Evolutionary conservation across 2,113 vertebrate species (phyloP), one percentile per base, ranked within the genome.

Genomic region (Hystrix cristata): DNA sequence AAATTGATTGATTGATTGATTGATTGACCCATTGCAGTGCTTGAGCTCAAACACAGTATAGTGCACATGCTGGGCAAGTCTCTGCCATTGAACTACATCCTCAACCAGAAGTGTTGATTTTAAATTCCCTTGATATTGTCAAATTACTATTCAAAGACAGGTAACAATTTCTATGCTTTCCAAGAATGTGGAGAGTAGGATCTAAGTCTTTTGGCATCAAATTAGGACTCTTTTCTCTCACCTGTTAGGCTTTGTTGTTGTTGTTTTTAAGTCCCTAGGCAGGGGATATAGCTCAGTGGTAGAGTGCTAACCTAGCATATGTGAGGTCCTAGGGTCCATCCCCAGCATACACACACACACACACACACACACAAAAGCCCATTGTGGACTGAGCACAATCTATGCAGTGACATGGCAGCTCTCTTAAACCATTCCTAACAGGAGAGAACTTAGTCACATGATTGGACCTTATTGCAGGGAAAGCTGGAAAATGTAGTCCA

Each of bases 71-170:
- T 38, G 25, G 55, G 14, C 21, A 38, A 27, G 34, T 12, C 14
- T 71, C 19, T 71, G 53, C 67, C 16, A 53, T 15, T n/a, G 79
- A 72, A 34, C 23, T 46, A 31, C 27, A 69, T 9, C 64, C n/a
- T 13, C 64, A 69, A 3, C 13, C 95, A 55, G 23, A 65, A 67
- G 16, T 79, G 10, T 62, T 95, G 12, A 76, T 69, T 83, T 97
- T 90, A 76, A 88, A 95, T 94, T 82, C 5, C 10, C 46, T 59
- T 94, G 80, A 83, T 78, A 25, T 27, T 55, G 25, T 82, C 53
- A 92, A 86, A 51, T 57, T 80, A 29, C 11, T 81, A n/a, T 84
- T 79, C n/a, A 90, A 72, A 97, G 67, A 92, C 12, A 87, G 62
- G 65, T 59, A 90, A 46, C 18, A 72, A 8, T 83, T 82, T 78